These are phyloP conservation scores for Salvator merianae DNA, from an alignment of 2,113 vertebrate species.

Conservation along the genomic window DNA sequence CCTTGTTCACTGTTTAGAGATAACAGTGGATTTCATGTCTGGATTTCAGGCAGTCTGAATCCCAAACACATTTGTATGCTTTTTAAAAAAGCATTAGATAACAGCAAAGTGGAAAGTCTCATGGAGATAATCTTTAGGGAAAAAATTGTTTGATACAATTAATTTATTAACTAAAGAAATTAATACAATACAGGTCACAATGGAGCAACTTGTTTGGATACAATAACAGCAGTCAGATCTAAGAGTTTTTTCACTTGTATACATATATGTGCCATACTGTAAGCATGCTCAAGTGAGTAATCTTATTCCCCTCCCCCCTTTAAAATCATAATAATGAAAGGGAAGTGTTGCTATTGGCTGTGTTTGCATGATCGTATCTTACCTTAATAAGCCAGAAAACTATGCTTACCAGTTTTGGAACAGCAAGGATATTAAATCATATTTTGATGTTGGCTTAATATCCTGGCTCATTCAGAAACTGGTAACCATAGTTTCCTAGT, in stretches of 20 bases:
- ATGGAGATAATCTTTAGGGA: neutral
- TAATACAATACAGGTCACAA: neutral
- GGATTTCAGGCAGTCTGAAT: neutral
- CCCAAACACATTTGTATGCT: neutral
- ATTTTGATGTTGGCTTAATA: neutral
- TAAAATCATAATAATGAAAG: neutral
- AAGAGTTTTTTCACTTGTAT: neutral
- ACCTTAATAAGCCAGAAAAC: neutral
- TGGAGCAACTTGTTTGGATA: neutral
- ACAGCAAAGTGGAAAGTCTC: neutral
- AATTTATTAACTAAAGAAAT: neutral
- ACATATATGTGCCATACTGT: neutral
- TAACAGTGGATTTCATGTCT: too few relatives aligned
- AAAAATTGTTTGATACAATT: neutral
- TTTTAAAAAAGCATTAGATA: neutral
- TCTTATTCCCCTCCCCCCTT: neutral
- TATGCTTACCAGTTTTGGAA: neutral
- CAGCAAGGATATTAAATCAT: neutral
- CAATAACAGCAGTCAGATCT: neutral
- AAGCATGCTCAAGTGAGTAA: neutral
- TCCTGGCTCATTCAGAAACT: neutral
- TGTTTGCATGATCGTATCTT: neutral
- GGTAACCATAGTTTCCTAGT: neutral
- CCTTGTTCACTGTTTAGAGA: neutral
- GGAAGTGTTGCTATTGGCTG: neutral